A percentile compares a stretch with the other conserved stretches of the same genome.
Evolutionary conservation across 1,140 invertebrate genomes (phyloP).

Genomic region (Ostrea denselamellosa): DNA sequence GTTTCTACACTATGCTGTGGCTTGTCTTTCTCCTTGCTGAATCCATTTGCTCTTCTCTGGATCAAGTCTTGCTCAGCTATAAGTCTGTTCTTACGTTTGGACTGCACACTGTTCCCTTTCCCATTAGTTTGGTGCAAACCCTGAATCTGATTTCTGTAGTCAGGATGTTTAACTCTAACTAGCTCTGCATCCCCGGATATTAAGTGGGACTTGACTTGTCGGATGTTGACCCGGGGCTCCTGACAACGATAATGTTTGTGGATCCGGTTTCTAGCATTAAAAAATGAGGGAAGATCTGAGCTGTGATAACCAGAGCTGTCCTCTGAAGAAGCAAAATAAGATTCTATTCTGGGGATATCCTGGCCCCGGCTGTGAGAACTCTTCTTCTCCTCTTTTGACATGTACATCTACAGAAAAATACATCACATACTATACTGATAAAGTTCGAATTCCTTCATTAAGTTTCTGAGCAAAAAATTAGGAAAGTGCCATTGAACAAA

Average conservation of each 20-base stretch:
- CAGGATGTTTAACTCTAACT: background rate
- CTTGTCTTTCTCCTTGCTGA: background rate
- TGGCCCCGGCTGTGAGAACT: background rate
- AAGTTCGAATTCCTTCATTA: too few relatives aligned
- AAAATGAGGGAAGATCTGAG: background rate
- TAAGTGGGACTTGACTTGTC: background rate
- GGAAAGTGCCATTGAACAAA: too few relatives aligned
- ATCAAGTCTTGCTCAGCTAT: background rate
- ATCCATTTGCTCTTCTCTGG: background rate
- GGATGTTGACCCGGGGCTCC: background rate
- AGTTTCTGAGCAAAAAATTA: too few relatives aligned
- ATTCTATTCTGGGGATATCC: background rate
- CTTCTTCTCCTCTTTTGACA: background rate
- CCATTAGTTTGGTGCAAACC: background rate
- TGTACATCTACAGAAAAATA: background rate
- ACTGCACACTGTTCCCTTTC: background rate
- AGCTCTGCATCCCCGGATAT: background rate
- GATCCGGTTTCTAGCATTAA: background rate
- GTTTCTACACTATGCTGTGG: background rate
- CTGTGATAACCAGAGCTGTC: constrained; percentile 30
- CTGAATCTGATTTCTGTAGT: background rate
- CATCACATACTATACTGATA: too few relatives aligned
- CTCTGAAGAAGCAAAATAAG: constrained; percentile 9
- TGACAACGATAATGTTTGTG: background rate
- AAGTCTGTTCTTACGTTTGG: background rate